Percentiles rank a stretch among this genome's conserved stretches.
Conservation (phyloP, 2,888 invertebrate species). For the Carterocephalus palaemon region DNA sequence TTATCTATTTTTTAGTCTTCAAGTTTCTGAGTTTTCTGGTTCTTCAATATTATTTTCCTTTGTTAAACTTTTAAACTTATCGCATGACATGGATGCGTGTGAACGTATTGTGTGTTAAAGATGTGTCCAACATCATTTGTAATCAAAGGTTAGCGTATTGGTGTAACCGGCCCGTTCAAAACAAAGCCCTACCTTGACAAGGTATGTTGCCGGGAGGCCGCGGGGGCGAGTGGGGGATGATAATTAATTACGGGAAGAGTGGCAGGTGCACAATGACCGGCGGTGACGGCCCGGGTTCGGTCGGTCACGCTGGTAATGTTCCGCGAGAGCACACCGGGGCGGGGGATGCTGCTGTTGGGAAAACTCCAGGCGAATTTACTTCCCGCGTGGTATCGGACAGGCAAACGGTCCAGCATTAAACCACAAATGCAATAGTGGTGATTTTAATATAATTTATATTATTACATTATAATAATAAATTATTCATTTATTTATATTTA, state of each 20-base stretch:
- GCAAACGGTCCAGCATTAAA: background rate
- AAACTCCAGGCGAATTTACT: too few species aligned
- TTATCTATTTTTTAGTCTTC: background rate
- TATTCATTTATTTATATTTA: too few species aligned
- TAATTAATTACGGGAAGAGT: constrained; percentile 70
- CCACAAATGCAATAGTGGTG: too few species aligned
- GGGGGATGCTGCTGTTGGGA: too few species aligned
- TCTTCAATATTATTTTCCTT: background rate
- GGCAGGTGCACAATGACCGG: constrained; percentile 75
- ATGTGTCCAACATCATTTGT: background rate
- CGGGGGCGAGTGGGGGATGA: constrained; percentile 37
- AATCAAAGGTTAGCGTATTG: too few species aligned
- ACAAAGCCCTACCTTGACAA: constrained; percentile 70
- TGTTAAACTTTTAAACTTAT: background rate
- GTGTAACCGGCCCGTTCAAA: constrained; percentile 41
- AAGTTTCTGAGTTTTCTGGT: background rate
- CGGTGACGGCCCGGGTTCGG: constrained; percentile 56
- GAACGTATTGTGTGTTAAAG: constrained; percentile 1
- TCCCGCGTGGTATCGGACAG: background rate
- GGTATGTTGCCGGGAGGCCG: constrained; percentile 33
- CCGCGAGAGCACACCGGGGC: constrained; percentile 17
- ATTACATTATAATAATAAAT: too few species aligned
- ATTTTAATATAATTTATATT: too few species aligned
- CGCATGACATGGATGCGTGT: background rate
- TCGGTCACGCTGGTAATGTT: constrained; percentile 16